Conservation (phyloP, 2,113 vertebrate genomes). For the Mastomys natalensis region DNA sequence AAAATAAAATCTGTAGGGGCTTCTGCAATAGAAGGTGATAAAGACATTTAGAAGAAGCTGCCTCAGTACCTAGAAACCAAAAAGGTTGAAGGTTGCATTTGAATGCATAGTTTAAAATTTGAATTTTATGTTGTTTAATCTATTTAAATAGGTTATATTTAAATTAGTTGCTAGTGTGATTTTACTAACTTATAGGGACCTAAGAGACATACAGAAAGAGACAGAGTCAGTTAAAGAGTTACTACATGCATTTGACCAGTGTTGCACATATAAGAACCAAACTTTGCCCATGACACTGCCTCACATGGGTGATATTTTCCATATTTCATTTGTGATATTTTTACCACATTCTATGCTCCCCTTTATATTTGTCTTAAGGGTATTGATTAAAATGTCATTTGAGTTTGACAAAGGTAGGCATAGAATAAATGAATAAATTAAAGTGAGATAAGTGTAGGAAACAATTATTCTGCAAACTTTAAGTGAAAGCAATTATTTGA, state of each 20-base stretch:
- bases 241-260: background rate
- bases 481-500: background rate
- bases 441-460: background rate
- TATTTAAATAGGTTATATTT: slow-evolving; percentile 23
- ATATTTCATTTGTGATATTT: background rate
- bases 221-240: background rate
- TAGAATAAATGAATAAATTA: slow-evolving; percentile 31
- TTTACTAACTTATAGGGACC: background rate
- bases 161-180: background rate
- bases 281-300: background rate
- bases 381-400: background rate
- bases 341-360: background rate
- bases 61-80: too few relatives aligned
- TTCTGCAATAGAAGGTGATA: background rate
- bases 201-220: background rate
- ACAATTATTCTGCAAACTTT: slow-evolving; percentile 30
- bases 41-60: background rate
- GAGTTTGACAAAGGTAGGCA: background rate
- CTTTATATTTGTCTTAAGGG: background rate
- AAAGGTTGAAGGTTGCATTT: background rate
- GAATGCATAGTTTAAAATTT: background rate
- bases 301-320: background rate
- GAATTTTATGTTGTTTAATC: background rate
- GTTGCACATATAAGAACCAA: background rate
- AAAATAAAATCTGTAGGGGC: background rate